Conservation (phyloP, 2,888 invertebrate species). For the Cotesia congregata region DNA sequence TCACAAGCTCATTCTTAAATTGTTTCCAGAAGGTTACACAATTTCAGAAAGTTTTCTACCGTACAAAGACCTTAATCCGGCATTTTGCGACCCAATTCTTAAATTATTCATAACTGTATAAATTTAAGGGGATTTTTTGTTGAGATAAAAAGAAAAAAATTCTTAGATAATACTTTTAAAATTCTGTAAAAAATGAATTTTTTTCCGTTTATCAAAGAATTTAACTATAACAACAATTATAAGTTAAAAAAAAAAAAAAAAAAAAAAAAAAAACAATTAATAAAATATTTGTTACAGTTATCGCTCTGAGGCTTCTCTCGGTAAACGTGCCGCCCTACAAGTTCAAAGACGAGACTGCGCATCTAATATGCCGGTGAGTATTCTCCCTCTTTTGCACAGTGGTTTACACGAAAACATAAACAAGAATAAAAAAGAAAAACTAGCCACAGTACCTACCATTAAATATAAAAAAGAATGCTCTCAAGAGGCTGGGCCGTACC, state of each 20-base stretch:
- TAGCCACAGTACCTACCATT: no score
- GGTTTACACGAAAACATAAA: neutral
- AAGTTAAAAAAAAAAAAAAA: neutral
- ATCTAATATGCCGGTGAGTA: conserved; percentile 70
- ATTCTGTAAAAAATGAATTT: no score
- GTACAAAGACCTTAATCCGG: no score
- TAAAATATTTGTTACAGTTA: conserved; percentile 62
- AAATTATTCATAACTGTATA: no score
- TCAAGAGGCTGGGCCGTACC: neutral
- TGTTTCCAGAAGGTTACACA: no score
- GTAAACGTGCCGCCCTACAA: conserved; percentile 70
- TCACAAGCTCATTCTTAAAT: no score
- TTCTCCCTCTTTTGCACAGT: neutral
- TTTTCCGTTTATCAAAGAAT: no score
- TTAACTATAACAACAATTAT: neutral
- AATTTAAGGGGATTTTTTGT: no score
- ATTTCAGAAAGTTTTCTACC: no score
- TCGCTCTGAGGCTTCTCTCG: conserved; percentile 67
- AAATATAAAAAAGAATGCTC: neutral
- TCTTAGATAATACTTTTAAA: no score
- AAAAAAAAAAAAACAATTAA: neutral
- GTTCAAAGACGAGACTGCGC: conserved; percentile 67
- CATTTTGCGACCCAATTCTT: no score
- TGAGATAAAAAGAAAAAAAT: no score
- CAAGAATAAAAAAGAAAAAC: neutral